phyloP scores from a whole-genome alignment of 2,797 vertebrate species.

The Podarcis siculus region DNA sequence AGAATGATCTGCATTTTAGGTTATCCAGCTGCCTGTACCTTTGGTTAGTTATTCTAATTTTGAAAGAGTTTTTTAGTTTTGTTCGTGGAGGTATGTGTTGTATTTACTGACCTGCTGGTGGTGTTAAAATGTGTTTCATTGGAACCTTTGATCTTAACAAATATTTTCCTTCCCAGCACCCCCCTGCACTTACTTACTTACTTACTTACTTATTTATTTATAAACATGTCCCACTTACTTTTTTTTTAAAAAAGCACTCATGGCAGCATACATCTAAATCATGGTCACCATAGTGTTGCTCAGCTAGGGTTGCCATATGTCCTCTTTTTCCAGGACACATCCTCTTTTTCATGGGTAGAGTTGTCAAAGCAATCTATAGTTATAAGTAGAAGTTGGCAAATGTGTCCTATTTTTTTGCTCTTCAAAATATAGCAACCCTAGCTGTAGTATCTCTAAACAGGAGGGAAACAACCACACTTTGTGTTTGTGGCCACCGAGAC shows the following conservation, averaged over 20 bases:
- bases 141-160: neutral
- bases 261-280: neutral
- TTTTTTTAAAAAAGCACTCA: neutral
- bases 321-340: too few species aligned
- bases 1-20: too few species aligned
- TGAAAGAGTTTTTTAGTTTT: too few species aligned
- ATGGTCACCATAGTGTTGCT: neutral
- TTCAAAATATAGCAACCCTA: too few species aligned
- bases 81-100: too few species aligned
- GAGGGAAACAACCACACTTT: slow-evolving; percentile 58
- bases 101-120: neutral
- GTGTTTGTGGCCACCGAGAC: neutral
- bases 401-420: too few species aligned
- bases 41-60: too few species aligned
- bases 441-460: slow-evolving; percentile 37
- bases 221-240: neutral
- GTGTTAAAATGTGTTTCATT: neutral
- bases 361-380: too few species aligned
- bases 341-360: too few species aligned
- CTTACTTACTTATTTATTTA: neutral
- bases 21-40: too few species aligned
- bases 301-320: neutral
- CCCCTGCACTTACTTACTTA: neutral
- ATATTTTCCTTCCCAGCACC: neutral
- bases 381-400: too few species aligned